Conservation (phyloP, 2,113 vertebrate species). For the Etia nguti region DNA sequence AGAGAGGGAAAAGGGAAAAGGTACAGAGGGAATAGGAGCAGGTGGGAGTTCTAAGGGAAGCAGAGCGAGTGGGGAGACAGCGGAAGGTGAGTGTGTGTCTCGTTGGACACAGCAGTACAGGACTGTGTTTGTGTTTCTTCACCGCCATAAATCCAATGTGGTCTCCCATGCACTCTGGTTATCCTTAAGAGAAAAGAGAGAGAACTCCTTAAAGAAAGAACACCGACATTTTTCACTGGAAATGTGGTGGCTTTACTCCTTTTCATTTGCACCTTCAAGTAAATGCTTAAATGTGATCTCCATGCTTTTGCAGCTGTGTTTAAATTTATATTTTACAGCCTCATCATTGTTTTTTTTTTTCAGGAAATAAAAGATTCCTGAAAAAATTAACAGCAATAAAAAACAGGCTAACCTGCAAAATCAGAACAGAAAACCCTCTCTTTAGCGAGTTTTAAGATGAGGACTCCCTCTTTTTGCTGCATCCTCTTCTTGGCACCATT, state of each 20-base stretch:
- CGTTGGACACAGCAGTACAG: constrained; percentile 41
- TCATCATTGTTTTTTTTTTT: neutral
- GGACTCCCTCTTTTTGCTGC: neutral
- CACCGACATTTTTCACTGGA: neutral
- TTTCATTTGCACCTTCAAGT: neutral
- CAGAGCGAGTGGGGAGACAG: constrained; percentile 88
- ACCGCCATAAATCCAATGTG: constrained; percentile 34
- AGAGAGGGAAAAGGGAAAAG: constrained; percentile 87
- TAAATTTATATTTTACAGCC: neutral
- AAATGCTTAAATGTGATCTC: neutral
- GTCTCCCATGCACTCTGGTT: constrained; percentile 41
- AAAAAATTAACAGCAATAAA: neutral
- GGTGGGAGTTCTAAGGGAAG: constrained; percentile 81
- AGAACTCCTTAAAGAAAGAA: neutral
- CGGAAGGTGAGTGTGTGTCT: constrained; percentile 83
- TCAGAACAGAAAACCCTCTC: neutral
- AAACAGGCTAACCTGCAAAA: neutral
- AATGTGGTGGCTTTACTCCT: neutral
- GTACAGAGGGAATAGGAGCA: constrained; percentile 79
- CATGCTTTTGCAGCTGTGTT: neutral
- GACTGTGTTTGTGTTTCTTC: constrained; percentile 43
- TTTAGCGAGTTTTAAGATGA: constrained; percentile 32
- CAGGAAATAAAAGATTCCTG: neutral
- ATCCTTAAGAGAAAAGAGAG: constrained; percentile 50
- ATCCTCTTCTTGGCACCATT: constrained; percentile 3